Conservation (phyloP, 2,888 invertebrate genomes). For the Patella ulyssiponensis region DNA sequence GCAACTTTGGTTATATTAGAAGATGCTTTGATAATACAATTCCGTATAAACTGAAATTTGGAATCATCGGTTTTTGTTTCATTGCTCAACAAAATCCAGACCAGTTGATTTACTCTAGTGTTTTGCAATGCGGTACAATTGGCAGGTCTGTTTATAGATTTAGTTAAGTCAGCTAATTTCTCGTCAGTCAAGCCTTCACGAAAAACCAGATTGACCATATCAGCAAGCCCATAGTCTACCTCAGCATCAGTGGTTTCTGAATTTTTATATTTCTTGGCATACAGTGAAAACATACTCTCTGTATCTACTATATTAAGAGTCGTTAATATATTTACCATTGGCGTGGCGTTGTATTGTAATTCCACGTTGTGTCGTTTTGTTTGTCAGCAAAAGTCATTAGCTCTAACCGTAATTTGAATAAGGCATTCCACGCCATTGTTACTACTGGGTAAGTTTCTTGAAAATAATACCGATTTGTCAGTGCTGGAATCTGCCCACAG, state of each 20-base stretch:
- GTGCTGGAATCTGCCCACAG: too few species aligned
- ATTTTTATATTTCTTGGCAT: neutral
- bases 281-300: too few species aligned
- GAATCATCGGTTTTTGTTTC: neutral
- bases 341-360: too few species aligned
- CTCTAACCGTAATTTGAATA: too few species aligned
- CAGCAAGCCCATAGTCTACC: conserved; percentile 14
- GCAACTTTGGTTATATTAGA: neutral
- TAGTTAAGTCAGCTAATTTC: neutral
- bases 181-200: neutral
- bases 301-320: too few species aligned
- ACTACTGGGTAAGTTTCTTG: too few species aligned
- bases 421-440: too few species aligned
- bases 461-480: too few species aligned
- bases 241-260: neutral
- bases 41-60: neutral
- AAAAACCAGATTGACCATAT: neutral
- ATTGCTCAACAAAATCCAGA: neutral
- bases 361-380: too few species aligned
- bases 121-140: neutral
- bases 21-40: neutral
- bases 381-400: too few species aligned
- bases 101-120: neutral
- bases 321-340: too few species aligned
- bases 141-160: neutral